Evolutionary conservation across 2,113 vertebrate species (phyloP).

Genomic region (Tragelaphus strepsiceros): DNA sequence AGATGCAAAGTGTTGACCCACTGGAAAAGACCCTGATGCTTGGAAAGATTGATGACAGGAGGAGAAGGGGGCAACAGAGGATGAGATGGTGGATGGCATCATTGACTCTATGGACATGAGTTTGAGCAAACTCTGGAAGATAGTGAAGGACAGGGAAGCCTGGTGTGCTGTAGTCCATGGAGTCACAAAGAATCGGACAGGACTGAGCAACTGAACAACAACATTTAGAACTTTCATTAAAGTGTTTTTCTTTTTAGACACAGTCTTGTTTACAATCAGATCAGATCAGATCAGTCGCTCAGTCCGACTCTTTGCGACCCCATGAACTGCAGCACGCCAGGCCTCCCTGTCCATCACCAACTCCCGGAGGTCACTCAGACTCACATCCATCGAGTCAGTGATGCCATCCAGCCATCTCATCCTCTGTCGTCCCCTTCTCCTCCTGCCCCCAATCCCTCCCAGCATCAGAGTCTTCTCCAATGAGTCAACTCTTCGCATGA

Average conservation of each 20-base stretch:
- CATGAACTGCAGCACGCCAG: too few relatives aligned
- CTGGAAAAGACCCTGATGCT: not conserved
- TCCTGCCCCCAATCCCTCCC: too few relatives aligned
- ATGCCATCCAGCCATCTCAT: too few relatives aligned
- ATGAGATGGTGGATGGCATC: not conserved
- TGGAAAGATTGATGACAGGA: not conserved
- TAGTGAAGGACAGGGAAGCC: not conserved
- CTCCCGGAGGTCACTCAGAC: too few relatives aligned
- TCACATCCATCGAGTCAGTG: too few relatives aligned
- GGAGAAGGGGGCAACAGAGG: not conserved
- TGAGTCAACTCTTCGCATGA: too few relatives aligned
- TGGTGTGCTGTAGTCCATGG: not conserved
- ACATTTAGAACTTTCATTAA: conserved; percentile 36
- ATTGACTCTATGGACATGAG: not conserved
- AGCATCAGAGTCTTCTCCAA: too few relatives aligned
- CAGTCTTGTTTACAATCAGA: not conserved
- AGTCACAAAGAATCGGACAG: not conserved
- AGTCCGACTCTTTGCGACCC: too few relatives aligned
- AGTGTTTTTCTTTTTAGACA: conserved; percentile 20
- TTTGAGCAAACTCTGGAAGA: not conserved
- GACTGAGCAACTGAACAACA: not conserved
- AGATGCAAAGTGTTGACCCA: not conserved
- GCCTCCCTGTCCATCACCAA: too few relatives aligned
- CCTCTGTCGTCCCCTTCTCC: too few relatives aligned
- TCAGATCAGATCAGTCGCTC: too few relatives aligned